These are phyloP conservation scores for Mythimna vitellina DNA, from an alignment of 2,888 invertebrate genomes.

Conservation along the genomic window DNA sequence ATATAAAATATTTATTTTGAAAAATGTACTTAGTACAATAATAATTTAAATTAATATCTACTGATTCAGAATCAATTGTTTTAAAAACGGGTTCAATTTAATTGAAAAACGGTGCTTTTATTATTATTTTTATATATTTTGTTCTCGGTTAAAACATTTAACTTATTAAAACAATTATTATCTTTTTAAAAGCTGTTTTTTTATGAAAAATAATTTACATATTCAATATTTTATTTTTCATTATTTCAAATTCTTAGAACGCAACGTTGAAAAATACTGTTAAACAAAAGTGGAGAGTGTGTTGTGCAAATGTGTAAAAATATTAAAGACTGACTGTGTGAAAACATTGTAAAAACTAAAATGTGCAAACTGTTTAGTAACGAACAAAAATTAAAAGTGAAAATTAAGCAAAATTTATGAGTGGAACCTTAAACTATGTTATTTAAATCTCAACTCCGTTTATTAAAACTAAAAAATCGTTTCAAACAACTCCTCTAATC, in stretches of 20 bases:
- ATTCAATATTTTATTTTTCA: constrained; percentile 5
- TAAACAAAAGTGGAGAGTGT: constrained; percentile 39
- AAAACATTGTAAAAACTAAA: constrained; percentile 40
- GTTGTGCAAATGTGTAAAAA: constrained; percentile 38
- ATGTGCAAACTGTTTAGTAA: constrained; percentile 47
- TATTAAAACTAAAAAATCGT: constrained; percentile 26
- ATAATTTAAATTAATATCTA: constrained; percentile 65
- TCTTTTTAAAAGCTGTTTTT: constrained; percentile 8
- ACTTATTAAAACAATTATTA: neutral
- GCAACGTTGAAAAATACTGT: neutral
- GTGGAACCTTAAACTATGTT: constrained; percentile 53
- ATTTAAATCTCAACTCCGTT: constrained; percentile 23
- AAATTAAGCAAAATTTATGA: constrained; percentile 42
- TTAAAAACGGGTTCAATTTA: constrained; percentile 71
- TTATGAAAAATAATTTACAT: neutral
- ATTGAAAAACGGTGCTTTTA: constrained; percentile 63
- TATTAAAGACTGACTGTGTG: constrained; percentile 22
- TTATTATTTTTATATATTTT: constrained; percentile 40
- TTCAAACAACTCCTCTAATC: constrained; percentile 12
- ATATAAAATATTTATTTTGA: constrained; percentile 70
- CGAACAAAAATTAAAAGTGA: constrained; percentile 43
- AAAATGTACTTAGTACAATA: constrained; percentile 81
- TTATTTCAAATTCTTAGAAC: neutral
- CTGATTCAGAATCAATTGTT: constrained; percentile 69
- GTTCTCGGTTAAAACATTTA: constrained; percentile 8